phyloP scores from a whole-genome alignment of 1,140 invertebrate species.

The Drosophila malerkotliana region DNA sequence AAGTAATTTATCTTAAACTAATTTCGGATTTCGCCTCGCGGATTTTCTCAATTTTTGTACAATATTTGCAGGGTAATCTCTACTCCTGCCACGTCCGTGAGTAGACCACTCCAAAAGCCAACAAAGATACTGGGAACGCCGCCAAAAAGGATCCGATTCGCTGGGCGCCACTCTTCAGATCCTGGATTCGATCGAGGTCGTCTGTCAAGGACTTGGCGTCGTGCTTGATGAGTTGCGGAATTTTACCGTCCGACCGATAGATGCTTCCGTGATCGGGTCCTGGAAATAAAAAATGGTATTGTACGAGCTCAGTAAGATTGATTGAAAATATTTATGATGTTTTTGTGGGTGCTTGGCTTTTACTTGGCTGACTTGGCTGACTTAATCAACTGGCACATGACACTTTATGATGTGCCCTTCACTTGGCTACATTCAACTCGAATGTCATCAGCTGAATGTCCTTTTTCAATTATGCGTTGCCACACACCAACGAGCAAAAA shows the following conservation, averaged over 20 bases:
- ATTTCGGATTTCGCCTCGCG: conserved; percentile 15
- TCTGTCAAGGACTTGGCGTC: conserved; percentile 77
- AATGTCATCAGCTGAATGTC: conserved; percentile 69
- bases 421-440: conserved; percentile 48
- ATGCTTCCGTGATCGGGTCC: conserved; percentile 71
- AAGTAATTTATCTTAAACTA: conserved; percentile 43
- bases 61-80: conserved; percentile 29
- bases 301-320: conserved; percentile 27
- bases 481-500: conserved; percentile 75
- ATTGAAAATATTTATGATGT: conserved; percentile 44
- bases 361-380: conserved; percentile 51
- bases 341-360: conserved; percentile 33
- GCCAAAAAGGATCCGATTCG: background rate
- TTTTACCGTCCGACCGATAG: conserved; percentile 66
- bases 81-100: conserved; percentile 56
- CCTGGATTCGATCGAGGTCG: conserved; percentile 72
- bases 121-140: background rate
- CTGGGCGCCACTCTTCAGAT: conserved; percentile 44
- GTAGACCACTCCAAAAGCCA: background rate
- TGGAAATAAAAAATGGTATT: conserved; percentile 17
- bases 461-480: conserved; percentile 80
- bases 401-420: conserved; percentile 63
- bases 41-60: conserved; percentile 54
- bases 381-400: conserved; percentile 66
- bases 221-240: conserved; percentile 56